Base-by-base conservation (phyloP, 2,797 vertebrate species). In the Sebastiscus albofasciatus region DNA sequence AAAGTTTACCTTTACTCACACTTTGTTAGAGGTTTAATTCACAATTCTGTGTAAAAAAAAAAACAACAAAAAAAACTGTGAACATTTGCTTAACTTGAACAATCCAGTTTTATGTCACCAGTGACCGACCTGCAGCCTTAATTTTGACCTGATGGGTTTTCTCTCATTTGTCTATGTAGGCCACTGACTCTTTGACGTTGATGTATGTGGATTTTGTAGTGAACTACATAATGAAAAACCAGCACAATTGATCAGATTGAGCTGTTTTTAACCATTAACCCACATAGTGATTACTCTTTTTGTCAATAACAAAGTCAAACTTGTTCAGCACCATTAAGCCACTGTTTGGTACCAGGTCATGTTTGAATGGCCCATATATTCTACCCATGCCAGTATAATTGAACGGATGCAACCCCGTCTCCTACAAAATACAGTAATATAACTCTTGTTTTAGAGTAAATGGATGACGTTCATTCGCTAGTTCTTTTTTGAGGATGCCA, bases 251-350 rank as follows among this genome's bases (percentile, higher is more conserved):
- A 93, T 92, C 60, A 42, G 46, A 20, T 49, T 49, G 46, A 4
- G 22, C 56, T 29, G 31, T 84, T 86, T 62, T 64, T 81, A 33
- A 62, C 89, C 88, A 90, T 92, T 93, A 94, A 89, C 92, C 91
- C 74, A 93, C 83, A 91, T 92, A 79, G 54, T 46, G 77, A 83
- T 77, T 42, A 13, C 29, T 60, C 13, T 71, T 65, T 77, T 60
- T 62, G 75, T 81, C 91, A 87, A 85, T 90, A 87, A 59, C 62
- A 56, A 69, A 69, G 39, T 67, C 49, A 64, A 54, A 75, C 52
- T 58, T 72, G 59, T 66, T 86, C 29, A 74, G 22, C 75, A 65
- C 77, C 72, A 79, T 87, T 83, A 84, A 79, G 61, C 27, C 72
- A 20, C 39, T 7, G 26, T 70, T 83, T 67, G 33, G 54, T 70